Conservation (phyloP, 2,888 invertebrate species). For the Marronus borbonicus region DNA sequence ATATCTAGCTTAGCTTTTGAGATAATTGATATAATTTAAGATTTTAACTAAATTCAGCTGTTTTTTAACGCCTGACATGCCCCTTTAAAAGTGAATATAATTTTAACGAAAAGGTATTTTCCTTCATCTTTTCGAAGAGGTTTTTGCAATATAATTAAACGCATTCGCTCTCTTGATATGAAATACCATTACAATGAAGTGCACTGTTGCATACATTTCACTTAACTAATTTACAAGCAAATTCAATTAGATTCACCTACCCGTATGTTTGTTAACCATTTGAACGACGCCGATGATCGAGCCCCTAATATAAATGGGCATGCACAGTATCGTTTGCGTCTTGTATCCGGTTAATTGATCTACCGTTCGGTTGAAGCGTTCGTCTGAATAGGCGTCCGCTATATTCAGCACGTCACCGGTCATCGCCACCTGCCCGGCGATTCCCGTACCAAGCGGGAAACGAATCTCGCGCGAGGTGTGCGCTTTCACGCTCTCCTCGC, state of each 20-base stretch:
- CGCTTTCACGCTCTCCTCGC: slow-evolving; percentile 57
- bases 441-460: slow-evolving; percentile 84
- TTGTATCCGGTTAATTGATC: slow-evolving; percentile 80
- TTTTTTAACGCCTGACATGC: no score
- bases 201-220: no score
- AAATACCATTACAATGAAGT: no score
- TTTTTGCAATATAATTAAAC: no score
- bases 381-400: slow-evolving; percentile 85
- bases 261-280: slow-evolving; percentile 84
- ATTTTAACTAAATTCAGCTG: no score
- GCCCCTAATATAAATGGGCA: slow-evolving; percentile 88
- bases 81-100: no score
- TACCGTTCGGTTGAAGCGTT: slow-evolving; percentile 81
- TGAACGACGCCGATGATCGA: slow-evolving; percentile 87
- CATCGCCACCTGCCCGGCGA: slow-evolving; percentile 83
- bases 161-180: no score
- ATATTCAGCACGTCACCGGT: slow-evolving; percentile 88
- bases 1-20: no score
- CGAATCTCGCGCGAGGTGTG: slow-evolving; percentile 74
- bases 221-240: no score
- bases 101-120: no score
- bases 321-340: slow-evolving; percentile 85
- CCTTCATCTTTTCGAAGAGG: no score
- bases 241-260: slow-evolving; percentile 54
- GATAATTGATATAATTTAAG: no score